These are phyloP conservation scores for Synodontis membranacea DNA, from an alignment of 2,113 vertebrate species.

Conservation along the genomic window DNA sequence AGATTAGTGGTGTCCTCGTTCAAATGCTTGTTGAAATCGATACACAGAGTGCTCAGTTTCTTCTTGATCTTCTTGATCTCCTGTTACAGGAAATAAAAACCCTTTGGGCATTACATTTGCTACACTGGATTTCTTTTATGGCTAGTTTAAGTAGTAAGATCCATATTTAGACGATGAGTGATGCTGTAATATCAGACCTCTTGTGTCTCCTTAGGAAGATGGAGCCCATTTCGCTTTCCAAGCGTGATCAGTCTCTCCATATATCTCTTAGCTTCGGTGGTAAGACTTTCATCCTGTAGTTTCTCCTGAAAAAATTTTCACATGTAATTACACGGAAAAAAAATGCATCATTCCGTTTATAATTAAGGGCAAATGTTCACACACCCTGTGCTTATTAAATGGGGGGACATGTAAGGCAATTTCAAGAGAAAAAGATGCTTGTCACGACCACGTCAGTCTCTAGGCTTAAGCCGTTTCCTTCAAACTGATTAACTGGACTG, in stretches of 20 bases:
- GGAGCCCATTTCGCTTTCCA: slow-evolving; percentile 87
- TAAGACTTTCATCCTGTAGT: slow-evolving; percentile 65
- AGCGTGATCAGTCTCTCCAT: slow-evolving; percentile 89
- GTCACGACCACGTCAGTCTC: not conserved
- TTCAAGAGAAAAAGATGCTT: not conserved
- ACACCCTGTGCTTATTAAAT: not conserved
- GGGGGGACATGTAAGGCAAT: not conserved
- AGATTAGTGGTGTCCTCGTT: slow-evolving; percentile 91
- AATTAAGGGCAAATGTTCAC: not conserved
- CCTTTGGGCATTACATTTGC: not conserved
- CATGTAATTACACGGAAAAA: not conserved
- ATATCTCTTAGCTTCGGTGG: slow-evolving; percentile 80
- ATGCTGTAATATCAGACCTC: slow-evolving; percentile 71
- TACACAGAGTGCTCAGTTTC: slow-evolving; percentile 86
- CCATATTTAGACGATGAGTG: not conserved
- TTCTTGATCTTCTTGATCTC: slow-evolving; percentile 96
- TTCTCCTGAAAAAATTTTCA: slow-evolving; percentile 73
- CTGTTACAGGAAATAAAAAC: slow-evolving; percentile 64
- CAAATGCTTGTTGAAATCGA: slow-evolving; percentile 97
- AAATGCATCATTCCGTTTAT: not conserved
- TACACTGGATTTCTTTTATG: not conserved
- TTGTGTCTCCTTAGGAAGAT: slow-evolving; percentile 83
- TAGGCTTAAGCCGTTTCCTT: not conserved
- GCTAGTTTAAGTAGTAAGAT: not conserved
- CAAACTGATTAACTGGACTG: not conserved